Evolutionary conservation across 1,140 invertebrate species (phyloP), one percentile per base, ranked within the genome.

Genomic region (Cepaea nemoralis): DNA sequence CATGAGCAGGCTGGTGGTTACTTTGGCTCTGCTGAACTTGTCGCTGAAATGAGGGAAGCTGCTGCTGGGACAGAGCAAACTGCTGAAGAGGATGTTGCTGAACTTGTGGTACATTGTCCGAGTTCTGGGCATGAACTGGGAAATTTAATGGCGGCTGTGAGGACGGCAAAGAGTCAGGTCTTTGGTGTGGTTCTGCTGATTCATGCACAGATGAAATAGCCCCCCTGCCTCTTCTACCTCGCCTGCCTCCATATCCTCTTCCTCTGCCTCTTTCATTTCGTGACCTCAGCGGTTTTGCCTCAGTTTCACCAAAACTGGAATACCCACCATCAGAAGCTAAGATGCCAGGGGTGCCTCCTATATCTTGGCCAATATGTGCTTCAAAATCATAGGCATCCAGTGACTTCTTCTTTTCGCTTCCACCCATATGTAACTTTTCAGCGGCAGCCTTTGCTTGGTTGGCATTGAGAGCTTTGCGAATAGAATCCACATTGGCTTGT

Each of bases 311-410:
- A 22, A 74, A 74, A 45, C 14, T 42, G 22, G 39, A 22, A 74
- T 8, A 33, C 33, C n/a, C 16, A 22, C 3, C 22, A 0, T 74
- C 71, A 33, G n/a, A 33, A 6, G 42, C 24, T 48, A 27, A 27
- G 27, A 48, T 12, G 31, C 27, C 40, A 6, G 71, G 31, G 1
- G 16, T 39, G 14, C 0, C 24, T 48, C 16, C 31, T 73, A n/a
- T 63, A 78, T 81, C 82, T 63, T 85, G 77, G 35, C 82, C 80
- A 37, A 75, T 69, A 31, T 84, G 74, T n/a, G 67, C 80, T 42
- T 82, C 84, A 82, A 85, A 85, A 40, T 85, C 84, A 79, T 83
- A 85, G 8, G 82, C 77, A 83, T 85, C 84, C 6, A 80, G 69
- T 31, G 76, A n/a, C 37, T 83, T 83, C 71, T 83, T 82, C 19